Evolutionary conservation across 1,140 invertebrate genomes (phyloP).

Genomic region (Atta cephalotes): DNA sequence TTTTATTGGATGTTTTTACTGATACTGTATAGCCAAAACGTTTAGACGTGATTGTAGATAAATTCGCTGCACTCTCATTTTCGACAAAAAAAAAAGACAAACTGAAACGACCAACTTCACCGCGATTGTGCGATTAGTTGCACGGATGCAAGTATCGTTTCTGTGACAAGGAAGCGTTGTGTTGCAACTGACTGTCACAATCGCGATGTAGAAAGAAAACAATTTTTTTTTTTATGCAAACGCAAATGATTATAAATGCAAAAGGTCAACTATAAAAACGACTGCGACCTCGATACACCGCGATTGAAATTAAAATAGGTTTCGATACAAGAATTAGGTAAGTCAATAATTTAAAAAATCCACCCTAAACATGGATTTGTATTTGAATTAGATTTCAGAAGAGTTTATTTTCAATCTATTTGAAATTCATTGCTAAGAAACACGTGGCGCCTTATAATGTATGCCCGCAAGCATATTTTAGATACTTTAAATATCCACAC

Average conservation of each 20-base stretch:
- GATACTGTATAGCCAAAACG: too few species aligned
- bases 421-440: background rate
- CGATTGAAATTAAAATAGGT: background rate
- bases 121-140: slow-evolving; percentile 26
- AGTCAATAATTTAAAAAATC: slow-evolving; percentile 5
- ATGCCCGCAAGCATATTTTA: background rate
- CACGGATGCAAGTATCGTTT: slow-evolving; percentile 22
- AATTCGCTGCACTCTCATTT: background rate
- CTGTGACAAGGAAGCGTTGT: slow-evolving; percentile 11
- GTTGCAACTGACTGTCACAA: slow-evolving; percentile 16
- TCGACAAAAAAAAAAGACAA: background rate
- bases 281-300: background rate
- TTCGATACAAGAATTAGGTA: background rate
- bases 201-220: background rate
- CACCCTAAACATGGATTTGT: background rate
- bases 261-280: slow-evolving; percentile 20
- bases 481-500: background rate
- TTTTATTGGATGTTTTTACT: too few species aligned
- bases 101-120: slow-evolving; percentile 1
- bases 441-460: background rate
- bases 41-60: background rate
- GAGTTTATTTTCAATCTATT: background rate
- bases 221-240: slow-evolving; percentile 15
- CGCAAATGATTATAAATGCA: slow-evolving; percentile 23
- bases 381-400: background rate